Conservation (phyloP, 2,113 vertebrate species). For the Cochlearius cochlearius region DNA sequence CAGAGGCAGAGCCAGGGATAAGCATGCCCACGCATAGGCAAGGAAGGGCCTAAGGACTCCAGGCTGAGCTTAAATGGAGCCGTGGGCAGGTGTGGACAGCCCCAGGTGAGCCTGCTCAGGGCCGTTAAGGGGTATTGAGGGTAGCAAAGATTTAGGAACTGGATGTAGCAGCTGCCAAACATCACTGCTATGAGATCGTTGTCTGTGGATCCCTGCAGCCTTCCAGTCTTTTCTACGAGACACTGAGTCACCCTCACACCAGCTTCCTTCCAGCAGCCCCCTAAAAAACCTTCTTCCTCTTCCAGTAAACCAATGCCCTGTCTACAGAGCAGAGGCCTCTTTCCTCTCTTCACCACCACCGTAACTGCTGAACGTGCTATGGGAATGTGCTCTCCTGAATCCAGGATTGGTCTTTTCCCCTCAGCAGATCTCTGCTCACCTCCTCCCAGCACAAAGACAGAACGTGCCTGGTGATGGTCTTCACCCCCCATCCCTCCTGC, state of each 20-base stretch:
- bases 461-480: not conserved
- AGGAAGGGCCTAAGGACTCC: fast-evolving
- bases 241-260: not conserved
- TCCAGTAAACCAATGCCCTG: not conserved
- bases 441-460: not conserved
- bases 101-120: not conserved
- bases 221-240: not conserved
- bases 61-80: not conserved
- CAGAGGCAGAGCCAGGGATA: fast-evolving
- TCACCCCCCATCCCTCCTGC: not conserved
- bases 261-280: not conserved
- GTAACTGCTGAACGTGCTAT: not conserved
- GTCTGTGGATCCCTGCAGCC: not conserved
- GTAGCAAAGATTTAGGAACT: not conserved
- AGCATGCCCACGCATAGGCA: fast-evolving
- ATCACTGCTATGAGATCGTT: fast-evolving
- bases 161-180: not conserved
- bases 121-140: not conserved
- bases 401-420: not conserved
- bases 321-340: not conserved
- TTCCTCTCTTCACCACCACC: not conserved
- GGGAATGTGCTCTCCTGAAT: not conserved
- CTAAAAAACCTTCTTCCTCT: not conserved
- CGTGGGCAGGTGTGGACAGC: fast-evolving
- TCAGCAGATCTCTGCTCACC: not conserved